These are phyloP conservation scores for Anarrhichthys ocellatus DNA, from an alignment of 2,113 vertebrate genomes.

Conservation along the genomic window DNA sequence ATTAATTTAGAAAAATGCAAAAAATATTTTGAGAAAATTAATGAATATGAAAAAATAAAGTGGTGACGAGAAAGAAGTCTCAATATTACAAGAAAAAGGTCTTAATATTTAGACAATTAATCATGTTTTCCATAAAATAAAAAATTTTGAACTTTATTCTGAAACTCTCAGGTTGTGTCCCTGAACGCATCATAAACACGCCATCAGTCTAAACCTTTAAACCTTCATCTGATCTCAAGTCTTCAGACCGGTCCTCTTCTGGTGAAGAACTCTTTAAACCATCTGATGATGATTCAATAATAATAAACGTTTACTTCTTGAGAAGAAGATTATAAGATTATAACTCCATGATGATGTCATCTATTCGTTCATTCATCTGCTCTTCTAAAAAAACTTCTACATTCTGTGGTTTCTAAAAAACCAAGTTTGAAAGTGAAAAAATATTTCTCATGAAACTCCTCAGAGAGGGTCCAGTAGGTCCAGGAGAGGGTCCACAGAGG, in stretches of 20 bases:
- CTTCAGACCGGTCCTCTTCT: background rate
- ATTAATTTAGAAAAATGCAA: background rate
- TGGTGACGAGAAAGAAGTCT: background rate
- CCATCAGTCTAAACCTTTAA: background rate
- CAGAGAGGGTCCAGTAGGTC: background rate
- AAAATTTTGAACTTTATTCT: background rate
- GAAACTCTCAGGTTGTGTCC: background rate
- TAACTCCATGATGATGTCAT: background rate
- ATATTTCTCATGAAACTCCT: background rate
- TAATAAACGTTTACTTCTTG: background rate
- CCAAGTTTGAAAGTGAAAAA: background rate
- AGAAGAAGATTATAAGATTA: background rate
- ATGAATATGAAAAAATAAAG: too few relatives aligned
- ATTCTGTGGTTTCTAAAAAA: too few relatives aligned
- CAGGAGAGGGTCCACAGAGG: background rate
- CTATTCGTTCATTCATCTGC: background rate
- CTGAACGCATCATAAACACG: background rate
- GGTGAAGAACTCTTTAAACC: background rate
- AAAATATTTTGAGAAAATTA: background rate
- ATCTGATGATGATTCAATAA: background rate
- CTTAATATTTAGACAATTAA: background rate
- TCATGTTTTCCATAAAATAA: background rate
- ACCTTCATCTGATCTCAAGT: too few relatives aligned
- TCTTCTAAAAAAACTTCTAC: too few relatives aligned
- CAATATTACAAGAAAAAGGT: background rate